Base-by-base conservation (phyloP, 2,113 vertebrate species). In the Cygnus buccinator region DNA sequence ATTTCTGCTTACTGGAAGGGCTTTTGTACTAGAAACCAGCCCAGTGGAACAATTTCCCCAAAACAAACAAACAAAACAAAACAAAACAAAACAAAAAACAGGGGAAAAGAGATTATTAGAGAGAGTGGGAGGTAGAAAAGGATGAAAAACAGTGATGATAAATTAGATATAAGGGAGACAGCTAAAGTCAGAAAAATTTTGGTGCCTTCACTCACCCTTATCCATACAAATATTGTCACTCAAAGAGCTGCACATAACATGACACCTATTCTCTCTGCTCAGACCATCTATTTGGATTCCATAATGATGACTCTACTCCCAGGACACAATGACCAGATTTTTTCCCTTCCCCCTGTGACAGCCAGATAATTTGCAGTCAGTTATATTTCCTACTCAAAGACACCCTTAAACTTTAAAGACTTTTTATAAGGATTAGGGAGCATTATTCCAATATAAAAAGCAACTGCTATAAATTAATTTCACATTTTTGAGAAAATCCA, bases 161-260 rank as follows among this genome's bases (percentile, higher is more conserved):
- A 93, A 90, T 84, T 84, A 89, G 83, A 80, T 84, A 78, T 84
- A 78, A 86, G 13, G 31, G 26, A 89, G 86, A 90, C 65, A 90
- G 76, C 35, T 78, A 57, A 90, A 93, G 92, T 92, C 73, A 95
- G 80, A 93, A 93, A 86, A 89, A 94, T 55, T 90, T 90, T 70
- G 61, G 19, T 70, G 76, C 76, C 2, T 19, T 95, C 83, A 78
- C 52, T 92, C 72, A 89, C 14, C 35, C 21, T 25, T 74, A 50
- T 65, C 68, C 15, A 14, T 77, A 96, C 61, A 92, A 90, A 93
- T 93, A 78, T 11, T 87, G 68, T 97, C 95, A 92, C 57, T 96
- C 88, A 92, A 84, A 84, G 26, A 75, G 21, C 39, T 84, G 41
- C 44, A 92, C 23, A 14, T 54, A 89, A 87, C 0, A 0, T 89